Conservation (phyloP, 2,797 vertebrate species). For the Scolopax rusticola region DNA sequence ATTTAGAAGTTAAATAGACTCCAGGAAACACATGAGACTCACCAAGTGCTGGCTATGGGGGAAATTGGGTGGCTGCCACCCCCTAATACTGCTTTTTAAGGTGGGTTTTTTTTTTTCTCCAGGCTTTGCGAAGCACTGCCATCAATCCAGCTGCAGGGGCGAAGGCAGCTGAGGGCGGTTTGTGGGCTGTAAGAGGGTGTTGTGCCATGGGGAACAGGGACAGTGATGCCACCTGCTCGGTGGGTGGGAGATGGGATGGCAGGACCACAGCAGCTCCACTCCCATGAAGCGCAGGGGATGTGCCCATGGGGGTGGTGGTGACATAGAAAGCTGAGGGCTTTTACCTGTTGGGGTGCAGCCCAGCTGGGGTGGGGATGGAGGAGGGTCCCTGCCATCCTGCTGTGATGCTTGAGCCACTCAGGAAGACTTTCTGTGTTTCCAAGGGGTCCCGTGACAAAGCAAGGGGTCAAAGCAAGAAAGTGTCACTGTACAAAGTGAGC, state of each 20-base stretch:
- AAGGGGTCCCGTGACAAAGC: neutral
- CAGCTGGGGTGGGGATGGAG: neutral
- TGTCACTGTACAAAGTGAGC: neutral
- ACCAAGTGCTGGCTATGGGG: neutral
- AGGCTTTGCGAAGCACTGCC: neutral
- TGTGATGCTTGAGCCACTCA: accelerated
- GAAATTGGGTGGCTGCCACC: slow-evolving; percentile 2
- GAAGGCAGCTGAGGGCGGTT: neutral
- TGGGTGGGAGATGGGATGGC: neutral
- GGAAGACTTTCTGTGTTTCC: neutral
- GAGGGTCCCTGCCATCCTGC: neutral
- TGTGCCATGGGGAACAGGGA: neutral
- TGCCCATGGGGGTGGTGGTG: accelerated
- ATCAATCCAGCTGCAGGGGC: accelerated
- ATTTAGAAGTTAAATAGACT: slow-evolving; percentile 39
- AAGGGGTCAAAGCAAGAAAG: too few relatives aligned
- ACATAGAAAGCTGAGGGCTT: neutral
- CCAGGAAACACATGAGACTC: neutral
- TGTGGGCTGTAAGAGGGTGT: neutral
- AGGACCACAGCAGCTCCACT: neutral
- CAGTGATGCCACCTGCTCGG: accelerated
- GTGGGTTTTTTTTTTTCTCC: neutral
- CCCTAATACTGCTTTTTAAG: neutral
- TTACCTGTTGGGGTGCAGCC: accelerated
- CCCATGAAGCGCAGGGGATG: neutral